Conservation (phyloP, 92 coral and sea anemone species). For the Zoanthus gigantus region DNA sequence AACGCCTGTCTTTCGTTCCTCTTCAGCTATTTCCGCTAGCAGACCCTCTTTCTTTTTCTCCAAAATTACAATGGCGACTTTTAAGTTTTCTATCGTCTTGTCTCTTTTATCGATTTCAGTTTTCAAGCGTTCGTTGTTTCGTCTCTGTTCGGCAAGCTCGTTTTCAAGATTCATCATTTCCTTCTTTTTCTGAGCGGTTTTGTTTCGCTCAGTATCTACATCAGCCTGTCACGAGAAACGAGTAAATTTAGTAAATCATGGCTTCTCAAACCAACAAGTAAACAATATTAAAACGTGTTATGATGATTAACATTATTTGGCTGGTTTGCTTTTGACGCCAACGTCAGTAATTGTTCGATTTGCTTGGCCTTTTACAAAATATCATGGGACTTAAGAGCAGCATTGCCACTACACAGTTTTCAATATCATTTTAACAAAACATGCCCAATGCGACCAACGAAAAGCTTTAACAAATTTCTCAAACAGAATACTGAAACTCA, state of each 20-base stretch:
- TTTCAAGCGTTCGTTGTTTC: constrained; percentile 80
- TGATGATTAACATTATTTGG: too few species aligned
- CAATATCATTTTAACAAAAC: too few species aligned
- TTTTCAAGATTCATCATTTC: constrained; percentile 78
- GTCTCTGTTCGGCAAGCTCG: constrained; percentile 77
- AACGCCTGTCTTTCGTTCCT: constrained; percentile 76
- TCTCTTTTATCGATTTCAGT: constrained; percentile 85
- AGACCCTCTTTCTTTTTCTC: constrained; percentile 83
- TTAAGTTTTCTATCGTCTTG: constrained; percentile 86
- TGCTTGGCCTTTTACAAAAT: too few species aligned
- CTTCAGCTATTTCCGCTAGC: constrained; percentile 79
- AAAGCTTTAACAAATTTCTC: too few species aligned
- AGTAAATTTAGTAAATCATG: background rate
- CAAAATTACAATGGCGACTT: constrained; percentile 74
- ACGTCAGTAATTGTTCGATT: too few species aligned
- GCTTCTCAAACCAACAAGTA: background rate
- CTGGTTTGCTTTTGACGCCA: too few species aligned
- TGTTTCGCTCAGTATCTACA: constrained; percentile 77
- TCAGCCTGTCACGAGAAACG: constrained; percentile 56
- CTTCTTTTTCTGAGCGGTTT: constrained; percentile 68
- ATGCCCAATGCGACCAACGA: too few species aligned
- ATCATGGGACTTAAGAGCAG: too few species aligned
- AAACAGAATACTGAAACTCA: too few species aligned
- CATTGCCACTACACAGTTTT: too few species aligned
- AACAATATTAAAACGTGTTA: too few species aligned